Percentiles rank a stretch among this genome's conserved stretches.
phyloP scores from a whole-genome alignment of 2,888 invertebrate species.

The Eristalis intricaria region DNA sequence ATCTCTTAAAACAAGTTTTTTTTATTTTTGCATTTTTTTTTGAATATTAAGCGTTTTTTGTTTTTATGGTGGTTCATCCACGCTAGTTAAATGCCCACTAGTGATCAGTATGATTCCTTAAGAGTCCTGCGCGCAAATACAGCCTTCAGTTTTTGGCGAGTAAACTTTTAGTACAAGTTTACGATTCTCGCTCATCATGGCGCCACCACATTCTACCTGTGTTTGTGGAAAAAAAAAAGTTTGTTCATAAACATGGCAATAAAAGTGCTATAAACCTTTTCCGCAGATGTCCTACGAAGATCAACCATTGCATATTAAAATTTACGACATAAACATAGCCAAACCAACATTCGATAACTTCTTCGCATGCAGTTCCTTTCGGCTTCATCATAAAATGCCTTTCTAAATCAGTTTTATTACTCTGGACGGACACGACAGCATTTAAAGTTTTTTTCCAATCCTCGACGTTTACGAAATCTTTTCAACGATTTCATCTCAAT shows the following conservation, averaged over 20 bases:
- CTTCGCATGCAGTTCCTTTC: slow-evolving; percentile 42
- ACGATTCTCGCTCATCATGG: slow-evolving; percentile 62
- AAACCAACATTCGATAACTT: slow-evolving; percentile 54
- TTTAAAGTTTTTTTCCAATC: slow-evolving; percentile 38
- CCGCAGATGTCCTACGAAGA: slow-evolving; percentile 59
- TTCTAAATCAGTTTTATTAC: slow-evolving; percentile 69
- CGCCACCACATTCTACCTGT: slow-evolving; percentile 59
- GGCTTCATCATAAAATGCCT: slow-evolving; percentile 41
- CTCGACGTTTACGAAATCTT: slow-evolving; percentile 14
- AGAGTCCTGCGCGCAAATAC: background rate
- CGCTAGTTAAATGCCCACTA: slow-evolving; percentile 19
- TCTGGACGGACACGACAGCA: slow-evolving; percentile 41
- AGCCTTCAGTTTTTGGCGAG: slow-evolving; percentile 32
- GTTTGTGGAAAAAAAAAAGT: slow-evolving; percentile 43
- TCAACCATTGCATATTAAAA: slow-evolving; percentile 46
- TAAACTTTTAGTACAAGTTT: slow-evolving; percentile 49
- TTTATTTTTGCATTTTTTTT: background rate
- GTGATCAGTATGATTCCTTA: slow-evolving; percentile 48
- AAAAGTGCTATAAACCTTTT: slow-evolving; percentile 67
- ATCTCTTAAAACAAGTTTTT: slow-evolving; percentile 36
- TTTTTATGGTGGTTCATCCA: slow-evolving; percentile 31
- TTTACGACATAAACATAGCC: slow-evolving; percentile 49
- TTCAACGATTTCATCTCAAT: slow-evolving; percentile 32
- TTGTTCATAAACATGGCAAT: slow-evolving; percentile 65
- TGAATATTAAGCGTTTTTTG: slow-evolving; percentile 33